Evolutionary conservation across 2,113 vertebrate genomes (phyloP).

Genomic region (Calyptommatus sinebrachiatus): DNA sequence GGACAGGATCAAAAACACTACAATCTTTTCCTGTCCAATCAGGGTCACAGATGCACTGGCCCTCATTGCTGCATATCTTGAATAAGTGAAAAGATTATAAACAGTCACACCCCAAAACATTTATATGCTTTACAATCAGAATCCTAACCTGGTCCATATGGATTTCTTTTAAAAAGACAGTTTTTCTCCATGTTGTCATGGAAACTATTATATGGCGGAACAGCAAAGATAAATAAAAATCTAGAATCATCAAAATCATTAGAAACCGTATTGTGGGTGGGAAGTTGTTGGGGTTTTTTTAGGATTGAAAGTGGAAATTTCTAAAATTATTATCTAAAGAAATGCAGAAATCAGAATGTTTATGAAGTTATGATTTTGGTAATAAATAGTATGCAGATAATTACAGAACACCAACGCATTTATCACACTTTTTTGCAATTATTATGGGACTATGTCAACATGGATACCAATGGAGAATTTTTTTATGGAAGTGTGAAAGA

Average conservation of each 20-base stretch:
- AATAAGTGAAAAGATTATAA: background rate
- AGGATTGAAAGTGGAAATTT: too few species aligned
- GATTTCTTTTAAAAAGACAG: background rate
- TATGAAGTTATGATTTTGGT: background rate
- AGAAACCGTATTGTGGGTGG: background rate
- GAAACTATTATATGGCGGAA: background rate
- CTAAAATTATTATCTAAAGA: background rate
- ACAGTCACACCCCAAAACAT: background rate
- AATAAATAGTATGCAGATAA: background rate
- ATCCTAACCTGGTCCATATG: background rate
- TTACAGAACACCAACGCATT: background rate
- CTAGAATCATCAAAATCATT: background rate
- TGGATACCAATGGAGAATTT: too few species aligned
- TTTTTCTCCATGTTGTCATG: background rate
- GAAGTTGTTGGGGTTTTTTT: too few species aligned
- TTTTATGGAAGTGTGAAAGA: too few species aligned
- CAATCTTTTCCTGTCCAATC: constrained; percentile 96
- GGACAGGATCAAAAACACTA: constrained; percentile 89
- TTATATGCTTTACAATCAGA: too few species aligned
- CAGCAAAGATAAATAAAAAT: background rate
- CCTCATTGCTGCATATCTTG: constrained; percentile 93
- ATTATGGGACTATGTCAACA: too few species aligned
- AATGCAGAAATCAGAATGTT: background rate
- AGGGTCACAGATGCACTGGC: constrained; percentile 91
- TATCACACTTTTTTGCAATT: too few species aligned